These are phyloP conservation scores for Dexiosoma caninum DNA, from an alignment of 2,888 invertebrate species.

Conservation along the genomic window DNA sequence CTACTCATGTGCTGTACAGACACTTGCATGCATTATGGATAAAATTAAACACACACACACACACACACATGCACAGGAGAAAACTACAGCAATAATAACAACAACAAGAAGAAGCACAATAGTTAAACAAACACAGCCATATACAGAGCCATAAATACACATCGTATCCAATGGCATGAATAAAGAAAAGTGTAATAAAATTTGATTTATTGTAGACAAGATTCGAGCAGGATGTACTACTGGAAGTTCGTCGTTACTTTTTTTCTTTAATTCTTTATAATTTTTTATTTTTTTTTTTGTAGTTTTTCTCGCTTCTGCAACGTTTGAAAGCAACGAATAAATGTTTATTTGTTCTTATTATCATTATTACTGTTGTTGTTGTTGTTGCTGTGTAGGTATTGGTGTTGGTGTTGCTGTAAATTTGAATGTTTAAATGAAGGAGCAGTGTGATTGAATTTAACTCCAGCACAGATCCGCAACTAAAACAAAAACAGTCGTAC, in stretches of 20 bases:
- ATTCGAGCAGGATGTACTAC: constrained; percentile 75
- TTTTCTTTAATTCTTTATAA: neutral
- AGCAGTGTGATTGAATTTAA: constrained; percentile 66
- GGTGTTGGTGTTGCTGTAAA: constrained; percentile 52
- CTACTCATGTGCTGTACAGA: constrained; percentile 27
- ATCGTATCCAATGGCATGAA: constrained; percentile 69
- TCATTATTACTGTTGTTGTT: constrained; percentile 11
- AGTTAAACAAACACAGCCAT: constrained; percentile 12
- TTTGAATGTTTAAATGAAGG: constrained; percentile 29
- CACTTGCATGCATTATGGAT: constrained; percentile 25
- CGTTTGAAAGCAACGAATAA: constrained; percentile 35
- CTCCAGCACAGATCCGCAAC: constrained; percentile 39
- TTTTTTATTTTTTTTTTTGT: neutral
- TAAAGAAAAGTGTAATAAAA: constrained; percentile 79
- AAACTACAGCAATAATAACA: constrained; percentile 10
- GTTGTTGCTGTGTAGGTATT: too few relatives aligned
- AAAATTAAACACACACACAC: neutral
- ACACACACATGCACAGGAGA: neutral
- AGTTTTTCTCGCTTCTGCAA: too few relatives aligned
- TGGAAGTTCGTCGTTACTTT: constrained; percentile 65
- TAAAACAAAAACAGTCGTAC: constrained; percentile 34
- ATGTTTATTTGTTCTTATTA: constrained; percentile 41
- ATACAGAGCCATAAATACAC: constrained; percentile 52
- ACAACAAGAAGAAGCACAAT: neutral
- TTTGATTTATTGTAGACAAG: constrained; percentile 78